These are phyloP conservation scores for Bucco capensis DNA, from an alignment of 2,113 vertebrate species.

Conservation along the genomic window DNA sequence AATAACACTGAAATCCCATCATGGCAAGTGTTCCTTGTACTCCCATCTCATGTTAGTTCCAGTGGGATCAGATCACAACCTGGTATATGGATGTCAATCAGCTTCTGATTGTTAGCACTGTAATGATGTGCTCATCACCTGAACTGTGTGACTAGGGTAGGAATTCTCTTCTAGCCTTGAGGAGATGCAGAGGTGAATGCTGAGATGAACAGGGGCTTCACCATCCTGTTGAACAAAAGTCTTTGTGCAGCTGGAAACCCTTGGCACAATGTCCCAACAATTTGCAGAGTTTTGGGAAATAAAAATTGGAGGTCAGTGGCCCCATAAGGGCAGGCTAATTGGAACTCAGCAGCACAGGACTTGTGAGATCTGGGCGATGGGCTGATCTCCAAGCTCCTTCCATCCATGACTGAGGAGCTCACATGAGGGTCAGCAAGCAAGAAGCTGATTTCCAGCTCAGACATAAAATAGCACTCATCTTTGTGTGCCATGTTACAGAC, in stretches of 20 bases:
- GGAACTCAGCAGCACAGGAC: background rate
- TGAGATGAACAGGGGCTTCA: background rate
- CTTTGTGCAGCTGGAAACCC: background rate
- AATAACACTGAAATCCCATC: background rate
- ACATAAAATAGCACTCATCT: background rate
- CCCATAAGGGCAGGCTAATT: background rate
- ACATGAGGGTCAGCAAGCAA: background rate
- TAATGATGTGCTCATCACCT: background rate
- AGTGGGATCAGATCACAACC: background rate
- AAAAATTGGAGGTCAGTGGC: background rate
- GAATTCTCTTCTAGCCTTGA: background rate
- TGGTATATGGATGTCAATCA: fast-evolving
- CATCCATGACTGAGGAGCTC: background rate
- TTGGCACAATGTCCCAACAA: background rate
- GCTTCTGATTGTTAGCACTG: background rate
- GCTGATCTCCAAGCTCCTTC: background rate
- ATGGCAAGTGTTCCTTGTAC: background rate
- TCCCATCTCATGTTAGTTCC: background rate
- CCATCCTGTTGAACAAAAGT: background rate
- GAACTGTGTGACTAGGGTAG: background rate
- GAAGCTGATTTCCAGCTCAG: background rate
- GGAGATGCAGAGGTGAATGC: background rate
- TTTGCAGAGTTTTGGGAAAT: background rate
- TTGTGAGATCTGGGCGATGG: background rate
- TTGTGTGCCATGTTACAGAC: background rate